phyloP scores from a whole-genome alignment of 2,888 invertebrate species.

The Dryobotodes eremita region DNA sequence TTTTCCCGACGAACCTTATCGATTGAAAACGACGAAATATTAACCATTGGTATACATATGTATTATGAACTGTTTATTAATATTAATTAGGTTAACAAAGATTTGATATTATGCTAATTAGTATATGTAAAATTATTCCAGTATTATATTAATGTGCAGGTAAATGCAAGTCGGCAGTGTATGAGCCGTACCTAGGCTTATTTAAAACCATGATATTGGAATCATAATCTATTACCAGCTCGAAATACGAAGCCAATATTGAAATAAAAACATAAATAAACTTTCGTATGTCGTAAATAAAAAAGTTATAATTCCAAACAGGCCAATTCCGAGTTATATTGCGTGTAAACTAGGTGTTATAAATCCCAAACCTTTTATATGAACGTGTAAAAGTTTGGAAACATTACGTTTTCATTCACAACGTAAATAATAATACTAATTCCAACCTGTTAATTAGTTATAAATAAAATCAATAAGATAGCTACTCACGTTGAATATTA shows the following conservation, averaged over 20 bases:
- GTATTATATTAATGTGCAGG: constrained; percentile 37
- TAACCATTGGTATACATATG: constrained; percentile 57
- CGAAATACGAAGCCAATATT: constrained; percentile 26
- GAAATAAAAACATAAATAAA: constrained; percentile 52
- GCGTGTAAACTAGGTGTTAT: constrained; percentile 41
- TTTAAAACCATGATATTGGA: constrained; percentile 13
- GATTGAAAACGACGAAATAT: constrained; percentile 58
- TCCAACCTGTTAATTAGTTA: background rate
- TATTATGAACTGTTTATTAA: constrained; percentile 58
- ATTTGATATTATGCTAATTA: constrained; percentile 53
- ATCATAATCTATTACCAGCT: constrained; percentile 49
- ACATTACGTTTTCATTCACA: constrained; percentile 13
- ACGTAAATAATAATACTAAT: constrained; percentile 20
- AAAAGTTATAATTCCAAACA: constrained; percentile 54
- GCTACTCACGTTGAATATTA: background rate
- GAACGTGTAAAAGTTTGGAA: constrained; percentile 25
- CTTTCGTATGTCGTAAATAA: constrained; percentile 49
- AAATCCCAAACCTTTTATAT: constrained; percentile 46
- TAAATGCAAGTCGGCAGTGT: constrained; percentile 28
- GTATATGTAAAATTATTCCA: constrained; percentile 60
- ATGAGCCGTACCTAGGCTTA: constrained; percentile 7
- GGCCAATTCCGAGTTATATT: constrained; percentile 49
- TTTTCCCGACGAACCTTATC: constrained; percentile 33
- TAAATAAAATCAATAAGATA: constrained; percentile 5
- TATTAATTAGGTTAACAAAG: constrained; percentile 54